A percentile compares a stretch with the other conserved stretches of the same genome.
Evolutionary conservation across 2,888 invertebrate species (phyloP).

Genomic region (Isoperla grammatica): DNA sequence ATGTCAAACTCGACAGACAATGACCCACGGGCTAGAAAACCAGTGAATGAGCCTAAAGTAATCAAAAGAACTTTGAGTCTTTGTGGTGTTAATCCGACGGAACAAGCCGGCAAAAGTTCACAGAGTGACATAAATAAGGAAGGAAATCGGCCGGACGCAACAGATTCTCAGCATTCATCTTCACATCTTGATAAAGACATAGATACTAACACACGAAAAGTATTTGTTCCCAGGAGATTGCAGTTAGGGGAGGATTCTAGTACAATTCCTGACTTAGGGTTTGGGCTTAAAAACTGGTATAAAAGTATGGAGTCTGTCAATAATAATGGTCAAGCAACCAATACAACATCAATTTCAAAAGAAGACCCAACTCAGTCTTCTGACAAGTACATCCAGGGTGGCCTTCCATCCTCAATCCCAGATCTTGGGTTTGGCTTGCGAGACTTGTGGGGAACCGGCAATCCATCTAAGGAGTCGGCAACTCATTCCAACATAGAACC

Average conservation of each 20-base stretch:
- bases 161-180: no score
- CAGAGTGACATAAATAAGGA: no score
- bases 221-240: conserved; percentile 12
- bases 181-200: no score
- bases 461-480: background rate
- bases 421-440: conserved; percentile 20
- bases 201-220: background rate
- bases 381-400: conserved; percentile 2
- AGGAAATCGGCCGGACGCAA: no score
- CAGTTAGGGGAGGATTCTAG: conserved; percentile 14
- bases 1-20: conserved; percentile 30
- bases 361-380: background rate
- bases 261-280: conserved; percentile 13
- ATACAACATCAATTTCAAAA: background rate
- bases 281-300: conserved; percentile 21
- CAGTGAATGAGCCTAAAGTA: conserved; percentile 15
- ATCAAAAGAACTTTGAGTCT: conserved; percentile 17
- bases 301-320: background rate
- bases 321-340: background rate
- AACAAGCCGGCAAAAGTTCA: background rate
- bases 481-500: no score
- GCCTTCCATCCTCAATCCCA: conserved; percentile 11
- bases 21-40: conserved; percentile 2
- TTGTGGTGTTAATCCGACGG: conserved; percentile 6
- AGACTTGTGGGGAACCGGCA: conserved; percentile 5